Percentiles rank a stretch among this genome's conserved stretches.
These are phyloP conservation scores for Dicentrarchus labrax DNA, from an alignment of 2,113 vertebrate species.

Conservation along the genomic window DNA sequence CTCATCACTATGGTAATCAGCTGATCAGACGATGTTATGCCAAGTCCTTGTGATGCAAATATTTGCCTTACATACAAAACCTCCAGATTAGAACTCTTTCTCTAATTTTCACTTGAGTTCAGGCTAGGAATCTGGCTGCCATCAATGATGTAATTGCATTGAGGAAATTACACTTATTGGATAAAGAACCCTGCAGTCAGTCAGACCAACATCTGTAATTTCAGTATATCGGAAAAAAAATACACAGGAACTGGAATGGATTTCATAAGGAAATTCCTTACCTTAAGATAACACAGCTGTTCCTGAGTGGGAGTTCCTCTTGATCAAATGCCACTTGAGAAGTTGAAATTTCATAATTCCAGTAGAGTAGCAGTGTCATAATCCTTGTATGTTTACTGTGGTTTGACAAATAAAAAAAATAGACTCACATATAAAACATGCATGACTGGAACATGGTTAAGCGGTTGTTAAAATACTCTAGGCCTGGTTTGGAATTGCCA, in stretches of 20 bases:
- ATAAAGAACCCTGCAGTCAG: conserved; percentile 40
- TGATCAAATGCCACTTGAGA: conserved; percentile 15
- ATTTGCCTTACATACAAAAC: conserved; percentile 66
- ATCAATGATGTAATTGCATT: conserved; percentile 34
- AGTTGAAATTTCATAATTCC: conserved; percentile 7
- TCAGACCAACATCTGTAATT: conserved; percentile 40
- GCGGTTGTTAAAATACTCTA: conserved; percentile 42
- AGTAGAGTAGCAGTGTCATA: not conserved
- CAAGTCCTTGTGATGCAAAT: conserved; percentile 73
- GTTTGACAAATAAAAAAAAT: conserved; percentile 3
- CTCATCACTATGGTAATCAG: conserved; percentile 76
- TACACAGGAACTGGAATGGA: not conserved
- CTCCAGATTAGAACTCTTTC: conserved; percentile 45
- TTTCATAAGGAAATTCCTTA: conserved; percentile 6
- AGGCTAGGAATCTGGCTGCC: conserved; percentile 21
- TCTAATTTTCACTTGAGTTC: conserved; percentile 45
- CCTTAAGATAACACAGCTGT: conserved; percentile 46
- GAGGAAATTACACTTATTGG: conserved; percentile 43
- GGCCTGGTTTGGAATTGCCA: conserved; percentile 40
- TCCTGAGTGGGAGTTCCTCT: conserved; percentile 14
- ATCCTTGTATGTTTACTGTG: conserved; percentile 25
- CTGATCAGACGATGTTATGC: conserved; percentile 68
- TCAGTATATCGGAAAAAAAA: conserved; percentile 32
- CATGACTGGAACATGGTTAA: conserved; percentile 25
- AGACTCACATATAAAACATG: conserved; percentile 17